phyloP scores from a whole-genome alignment of 2,797 vertebrate genomes.

The Loriculus beryllinus region DNA sequence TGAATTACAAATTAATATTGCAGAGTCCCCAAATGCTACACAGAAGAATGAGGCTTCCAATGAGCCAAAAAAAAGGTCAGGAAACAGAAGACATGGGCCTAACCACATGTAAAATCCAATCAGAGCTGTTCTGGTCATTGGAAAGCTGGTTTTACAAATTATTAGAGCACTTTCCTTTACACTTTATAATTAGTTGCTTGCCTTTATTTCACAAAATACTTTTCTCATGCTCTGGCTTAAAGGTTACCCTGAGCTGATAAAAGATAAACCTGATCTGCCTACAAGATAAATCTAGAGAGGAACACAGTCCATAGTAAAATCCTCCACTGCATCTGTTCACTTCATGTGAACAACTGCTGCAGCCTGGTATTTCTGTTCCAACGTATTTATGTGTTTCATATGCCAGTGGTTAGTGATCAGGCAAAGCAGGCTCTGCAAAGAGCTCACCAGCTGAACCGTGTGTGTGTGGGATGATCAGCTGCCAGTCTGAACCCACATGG shows the following conservation, averaged over 20 bases:
- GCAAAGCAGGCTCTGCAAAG: not conserved
- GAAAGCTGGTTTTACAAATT: not conserved
- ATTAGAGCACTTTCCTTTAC: not conserved
- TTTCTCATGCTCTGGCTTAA: not conserved
- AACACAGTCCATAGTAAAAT: not conserved
- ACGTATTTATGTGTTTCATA: constrained; percentile 9
- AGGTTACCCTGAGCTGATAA: constrained; percentile 18
- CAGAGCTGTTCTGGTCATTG: not conserved
- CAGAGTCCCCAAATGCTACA: not conserved
- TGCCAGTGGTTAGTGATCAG: constrained; percentile 2
- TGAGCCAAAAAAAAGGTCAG: not conserved
- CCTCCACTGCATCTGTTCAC: constrained; percentile 46
- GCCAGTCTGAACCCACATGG: constrained; percentile 36
- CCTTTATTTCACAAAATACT: not conserved
- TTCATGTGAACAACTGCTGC: constrained; percentile 52
- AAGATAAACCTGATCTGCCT: not conserved
- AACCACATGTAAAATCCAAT: not conserved
- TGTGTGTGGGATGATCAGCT: constrained; percentile 64
- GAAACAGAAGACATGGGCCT: not conserved
- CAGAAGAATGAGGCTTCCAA: not conserved
- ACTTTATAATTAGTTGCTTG: not conserved
- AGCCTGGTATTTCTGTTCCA: not conserved
- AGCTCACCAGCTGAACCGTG: constrained; percentile 33
- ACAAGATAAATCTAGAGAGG: constrained; percentile 16
- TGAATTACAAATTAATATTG: not conserved